phyloP scores from a whole-genome alignment of 2,888 invertebrate genomes.

The Caprella mutica region DNA sequence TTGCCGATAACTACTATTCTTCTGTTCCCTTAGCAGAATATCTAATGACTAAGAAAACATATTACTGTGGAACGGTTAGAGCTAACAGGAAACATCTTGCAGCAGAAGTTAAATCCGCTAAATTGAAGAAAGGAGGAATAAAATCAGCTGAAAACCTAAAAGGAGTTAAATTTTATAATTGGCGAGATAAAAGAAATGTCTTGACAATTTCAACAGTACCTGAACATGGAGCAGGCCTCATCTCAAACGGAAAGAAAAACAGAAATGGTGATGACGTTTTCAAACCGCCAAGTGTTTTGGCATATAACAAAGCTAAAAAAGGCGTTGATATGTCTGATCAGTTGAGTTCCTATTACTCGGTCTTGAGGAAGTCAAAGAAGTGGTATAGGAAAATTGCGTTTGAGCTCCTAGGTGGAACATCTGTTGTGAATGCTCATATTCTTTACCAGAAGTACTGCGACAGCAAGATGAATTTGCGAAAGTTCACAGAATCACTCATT shows the following conservation, averaged over 20 bases:
- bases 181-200: constrained; percentile 12
- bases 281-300: constrained; percentile 8
- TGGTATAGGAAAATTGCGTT: constrained; percentile 14
- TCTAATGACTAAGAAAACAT: constrained; percentile 15
- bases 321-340: constrained; percentile 14
- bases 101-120: constrained; percentile 13
- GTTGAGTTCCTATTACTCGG: constrained; percentile 8
- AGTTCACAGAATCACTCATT: too few relatives aligned
- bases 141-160: not conserved
- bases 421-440: too few relatives aligned
- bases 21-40: constrained; percentile 11
- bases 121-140: constrained; percentile 13
- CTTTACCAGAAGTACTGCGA: too few relatives aligned
- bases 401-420: constrained; percentile 8
- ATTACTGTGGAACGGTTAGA: constrained; percentile 12
- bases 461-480: too few relatives aligned
- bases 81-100: constrained; percentile 5
- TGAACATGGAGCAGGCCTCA: not conserved
- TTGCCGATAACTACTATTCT: constrained; percentile 1
- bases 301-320: constrained; percentile 15
- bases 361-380: constrained; percentile 1
- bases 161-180: constrained; percentile 9
- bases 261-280: constrained; percentile 10
- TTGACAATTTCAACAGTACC: constrained; percentile 13
- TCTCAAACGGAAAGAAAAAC: constrained; percentile 9